Base-by-base conservation (phyloP, 2,113 vertebrate genomes). In the Casuarius casuarius region DNA sequence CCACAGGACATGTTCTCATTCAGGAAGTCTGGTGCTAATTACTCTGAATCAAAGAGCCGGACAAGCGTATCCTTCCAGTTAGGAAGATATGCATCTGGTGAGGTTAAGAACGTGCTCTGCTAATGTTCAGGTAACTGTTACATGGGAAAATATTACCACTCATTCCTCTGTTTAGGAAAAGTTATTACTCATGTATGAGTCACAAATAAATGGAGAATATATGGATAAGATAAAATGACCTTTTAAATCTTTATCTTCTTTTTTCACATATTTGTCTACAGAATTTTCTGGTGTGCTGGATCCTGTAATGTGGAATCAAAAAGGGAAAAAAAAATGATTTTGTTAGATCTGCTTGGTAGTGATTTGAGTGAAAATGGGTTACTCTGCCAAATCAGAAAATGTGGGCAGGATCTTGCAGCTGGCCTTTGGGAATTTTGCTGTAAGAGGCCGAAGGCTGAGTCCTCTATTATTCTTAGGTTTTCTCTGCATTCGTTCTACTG, bases 1-100 rank as follows among this genome's bases (percentile, higher is more conserved):
- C 95, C 94, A 96, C 95, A 98, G 97, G 97, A 97, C 90, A 11
- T 98, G 95, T 96, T 98, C 97, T 98, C 97, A 98, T 95, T 95
- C 95, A 97, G 98, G 97, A 98, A 97, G 92, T 96, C 94, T 98
- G 96, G 81, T 97, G 90, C 78, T 96, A 94, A 97, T 96, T 95
- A 65, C 63, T 95, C 95, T 84, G 68, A 95, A 92, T 96, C 92
- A 97, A 96, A 97, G 90, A 97, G 72, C 73, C 80, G 75, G 95
- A 97, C 79, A 73, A 91, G 67, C 92, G 89, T 89, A 89, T 93
- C 93, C 91, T 97, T 94, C 92, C 95, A 96, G 75, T 77, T 33
- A 92, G 95, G 76, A 83, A 96, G 93, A 78, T 94, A 92, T 3
- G 10, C 80, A 92, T 95, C 86, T 97, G 86, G 79, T 96, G 92